Conservation (phyloP, 2,888 invertebrate species). For the Protula sp. region DNA sequence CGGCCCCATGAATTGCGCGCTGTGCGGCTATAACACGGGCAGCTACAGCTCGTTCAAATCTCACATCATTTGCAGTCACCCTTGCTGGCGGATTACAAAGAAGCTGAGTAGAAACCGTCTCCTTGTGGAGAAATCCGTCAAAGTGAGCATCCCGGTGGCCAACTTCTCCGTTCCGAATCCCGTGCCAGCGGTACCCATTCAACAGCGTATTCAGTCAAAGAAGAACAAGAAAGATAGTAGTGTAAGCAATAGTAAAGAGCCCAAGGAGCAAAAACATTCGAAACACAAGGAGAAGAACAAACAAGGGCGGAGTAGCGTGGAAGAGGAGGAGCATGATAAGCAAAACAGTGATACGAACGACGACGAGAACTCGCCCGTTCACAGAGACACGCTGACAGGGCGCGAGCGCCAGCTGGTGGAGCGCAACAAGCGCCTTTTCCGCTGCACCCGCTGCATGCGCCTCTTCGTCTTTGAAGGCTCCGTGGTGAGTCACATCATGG, state of each 20-base stretch:
- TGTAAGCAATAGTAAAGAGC: not conserved
- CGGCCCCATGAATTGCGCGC: constrained; percentile 19
- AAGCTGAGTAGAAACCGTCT: constrained; percentile 22
- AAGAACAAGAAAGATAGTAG: not conserved
- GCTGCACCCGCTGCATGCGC: constrained; percentile 14
- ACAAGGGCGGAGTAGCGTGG: not conserved
- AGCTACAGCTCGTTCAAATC: constrained; percentile 22
- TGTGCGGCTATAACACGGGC: constrained; percentile 18
- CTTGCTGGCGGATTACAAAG: constrained; percentile 21
- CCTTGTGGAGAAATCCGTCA: constrained; percentile 20
- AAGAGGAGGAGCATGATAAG: not conserved
- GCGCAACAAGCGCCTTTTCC: constrained; percentile 19
- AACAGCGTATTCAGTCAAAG: not conserved
- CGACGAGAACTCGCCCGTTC: not conserved
- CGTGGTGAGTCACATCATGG: constrained; percentile 16
- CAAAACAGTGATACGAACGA: not conserved
- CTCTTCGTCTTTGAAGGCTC: constrained; percentile 23
- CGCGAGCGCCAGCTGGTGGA: constrained; percentile 14
- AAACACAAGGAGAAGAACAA: no score
- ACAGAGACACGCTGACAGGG: not conserved
- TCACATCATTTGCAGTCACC: constrained; percentile 23
- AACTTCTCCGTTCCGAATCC: not conserved
- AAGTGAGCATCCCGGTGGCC: constrained; percentile 1
- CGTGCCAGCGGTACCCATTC: not conserved
- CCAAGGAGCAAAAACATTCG: not conserved